These are phyloP conservation scores for Malurus melanocephalus DNA, from an alignment of 2,113 vertebrate genomes.

Conservation along the genomic window DNA sequence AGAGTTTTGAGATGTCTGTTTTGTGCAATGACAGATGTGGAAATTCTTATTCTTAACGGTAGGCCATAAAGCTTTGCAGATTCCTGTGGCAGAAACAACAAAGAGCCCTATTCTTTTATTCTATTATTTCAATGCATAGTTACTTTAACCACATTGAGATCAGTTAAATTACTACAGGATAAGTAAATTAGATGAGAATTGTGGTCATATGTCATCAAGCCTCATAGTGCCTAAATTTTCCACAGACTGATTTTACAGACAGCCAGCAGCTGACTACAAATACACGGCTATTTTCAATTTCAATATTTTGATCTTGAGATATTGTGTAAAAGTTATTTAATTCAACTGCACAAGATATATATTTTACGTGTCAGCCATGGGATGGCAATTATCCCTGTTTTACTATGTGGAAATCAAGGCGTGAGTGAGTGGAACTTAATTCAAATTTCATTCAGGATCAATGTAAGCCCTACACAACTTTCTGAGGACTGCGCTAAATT, in stretches of 20 bases:
- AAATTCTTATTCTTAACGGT: not conserved
- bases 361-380: not conserved
- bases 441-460: not conserved
- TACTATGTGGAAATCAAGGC: not conserved
- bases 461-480: not conserved
- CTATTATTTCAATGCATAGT: not conserved
- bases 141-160: not conserved
- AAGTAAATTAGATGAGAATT: slow-evolving; percentile 16
- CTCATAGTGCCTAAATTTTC: not conserved
- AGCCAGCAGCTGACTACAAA: not conserved
- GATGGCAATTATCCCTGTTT: not conserved
- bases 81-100: not conserved
- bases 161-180: not conserved
- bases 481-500: not conserved
- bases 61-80: not conserved
- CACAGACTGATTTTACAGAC: not conserved
- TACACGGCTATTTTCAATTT: not conserved
- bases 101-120: not conserved
- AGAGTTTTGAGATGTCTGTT: not conserved
- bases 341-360: not conserved
- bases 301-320: not conserved
- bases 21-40: not conserved
- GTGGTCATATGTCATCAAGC: not conserved
- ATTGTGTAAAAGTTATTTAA: not conserved
- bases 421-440: not conserved